These are phyloP conservation scores for Choloepus didactylus DNA, from an alignment of 2,797 vertebrate species.

Conservation along the genomic window DNA sequence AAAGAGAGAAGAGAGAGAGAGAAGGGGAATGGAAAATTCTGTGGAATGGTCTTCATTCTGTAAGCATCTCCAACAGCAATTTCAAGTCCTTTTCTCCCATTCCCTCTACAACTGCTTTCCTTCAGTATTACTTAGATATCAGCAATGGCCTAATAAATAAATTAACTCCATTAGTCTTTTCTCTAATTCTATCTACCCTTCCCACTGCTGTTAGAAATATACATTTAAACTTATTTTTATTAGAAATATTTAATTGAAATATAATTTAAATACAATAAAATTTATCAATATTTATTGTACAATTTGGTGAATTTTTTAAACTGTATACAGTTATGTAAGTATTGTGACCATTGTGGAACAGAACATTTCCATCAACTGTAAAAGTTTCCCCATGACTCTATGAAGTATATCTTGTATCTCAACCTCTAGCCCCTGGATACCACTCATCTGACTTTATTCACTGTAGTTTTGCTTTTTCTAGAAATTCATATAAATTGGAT, in stretches of 20 bases:
- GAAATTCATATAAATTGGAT: conserved; percentile 10
- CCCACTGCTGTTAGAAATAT: background rate
- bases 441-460: background rate
- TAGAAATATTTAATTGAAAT: background rate
- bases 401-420: background rate
- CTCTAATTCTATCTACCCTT: background rate
- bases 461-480: background rate
- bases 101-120: background rate
- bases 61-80: background rate
- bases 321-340: background rate
- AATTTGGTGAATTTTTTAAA: conserved; percentile 40
- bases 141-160: background rate
- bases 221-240: background rate
- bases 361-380: background rate
- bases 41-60: background rate
- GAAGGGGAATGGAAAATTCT: background rate
- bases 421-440: background rate
- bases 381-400: background rate
- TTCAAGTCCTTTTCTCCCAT: background rate
- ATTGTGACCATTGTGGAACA: background rate
- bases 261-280: conserved; percentile 5
- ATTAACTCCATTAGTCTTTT: background rate
- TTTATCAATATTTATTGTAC: background rate
- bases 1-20: background rate
- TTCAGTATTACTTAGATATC: background rate